These are phyloP conservation scores for Cephus cinctus DNA, from an alignment of 1,140 invertebrate species.

Conservation along the genomic window DNA sequence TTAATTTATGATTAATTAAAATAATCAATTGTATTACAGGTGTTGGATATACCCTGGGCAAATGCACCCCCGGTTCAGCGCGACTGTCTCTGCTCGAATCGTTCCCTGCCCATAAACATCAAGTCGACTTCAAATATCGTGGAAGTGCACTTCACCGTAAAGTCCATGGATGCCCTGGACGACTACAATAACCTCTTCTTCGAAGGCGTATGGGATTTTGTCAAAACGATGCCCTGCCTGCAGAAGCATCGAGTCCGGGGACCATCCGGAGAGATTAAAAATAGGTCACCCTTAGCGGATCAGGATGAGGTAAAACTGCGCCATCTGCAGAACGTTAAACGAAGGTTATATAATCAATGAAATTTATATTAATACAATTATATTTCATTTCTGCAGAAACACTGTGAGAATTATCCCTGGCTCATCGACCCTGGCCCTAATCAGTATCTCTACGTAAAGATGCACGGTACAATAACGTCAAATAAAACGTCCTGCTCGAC, in stretches of 20 bases:
- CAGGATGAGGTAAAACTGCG: constrained; percentile 64
- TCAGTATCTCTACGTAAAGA: constrained; percentile 70
- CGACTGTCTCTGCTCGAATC: constrained; percentile 72
- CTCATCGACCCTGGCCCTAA: constrained; percentile 73
- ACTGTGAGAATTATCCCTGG: constrained; percentile 75
- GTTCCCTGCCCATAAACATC: constrained; percentile 69
- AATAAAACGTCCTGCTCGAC: constrained; percentile 64
- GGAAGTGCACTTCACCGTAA: constrained; percentile 78
- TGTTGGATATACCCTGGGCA: constrained; percentile 74
- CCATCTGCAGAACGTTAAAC: not conserved
- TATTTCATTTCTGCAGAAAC: constrained; percentile 59
- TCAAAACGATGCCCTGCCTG: constrained; percentile 68
- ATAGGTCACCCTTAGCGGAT: constrained; percentile 58
- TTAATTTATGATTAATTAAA: too few relatives aligned
- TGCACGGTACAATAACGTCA: constrained; percentile 63
- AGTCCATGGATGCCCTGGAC: constrained; percentile 78
- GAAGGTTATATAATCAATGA: not conserved
- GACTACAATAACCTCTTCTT: constrained; percentile 83
- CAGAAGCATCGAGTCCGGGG: constrained; percentile 67
- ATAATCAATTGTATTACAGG: too few relatives aligned
- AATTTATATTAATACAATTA: not conserved
- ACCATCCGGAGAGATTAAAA: constrained; percentile 74
- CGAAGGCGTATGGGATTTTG: constrained; percentile 80
- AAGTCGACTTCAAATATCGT: constrained; percentile 74
- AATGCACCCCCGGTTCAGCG: constrained; percentile 65